Percentiles rank a stretch among this genome's conserved stretches.
Evolutionary conservation across 2,797 vertebrate genomes (phyloP).

Genomic region (Molossus alvarezi): DNA sequence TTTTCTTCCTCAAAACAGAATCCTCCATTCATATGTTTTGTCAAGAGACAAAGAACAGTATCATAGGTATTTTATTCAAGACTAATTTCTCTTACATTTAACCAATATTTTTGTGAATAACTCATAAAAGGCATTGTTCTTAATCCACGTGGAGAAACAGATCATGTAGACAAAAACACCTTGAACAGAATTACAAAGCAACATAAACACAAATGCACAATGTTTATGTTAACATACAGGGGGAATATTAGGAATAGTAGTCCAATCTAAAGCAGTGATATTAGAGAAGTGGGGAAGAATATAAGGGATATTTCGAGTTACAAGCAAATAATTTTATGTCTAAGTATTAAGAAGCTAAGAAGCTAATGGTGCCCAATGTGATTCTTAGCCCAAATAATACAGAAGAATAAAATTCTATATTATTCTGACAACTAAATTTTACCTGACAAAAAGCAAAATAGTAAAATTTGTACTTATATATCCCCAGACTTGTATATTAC

Average conservation of each 20-base stretch:
- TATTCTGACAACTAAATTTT: background rate
- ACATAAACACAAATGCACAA: background rate
- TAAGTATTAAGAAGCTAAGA: background rate
- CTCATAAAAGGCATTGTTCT: background rate
- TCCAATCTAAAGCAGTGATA: background rate
- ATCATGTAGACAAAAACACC: background rate
- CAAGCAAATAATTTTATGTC: background rate
- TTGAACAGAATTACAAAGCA: background rate
- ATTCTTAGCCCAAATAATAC: background rate
- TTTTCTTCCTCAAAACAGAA: background rate
- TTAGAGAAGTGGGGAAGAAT: background rate
- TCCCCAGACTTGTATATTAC: background rate
- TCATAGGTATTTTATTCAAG: background rate
- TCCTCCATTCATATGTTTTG: background rate
- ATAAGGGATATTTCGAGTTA: background rate
- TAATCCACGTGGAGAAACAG: background rate
- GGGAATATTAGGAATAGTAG: background rate
- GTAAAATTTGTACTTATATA: background rate
- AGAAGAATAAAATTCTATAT: background rate
- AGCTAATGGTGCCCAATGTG: background rate
- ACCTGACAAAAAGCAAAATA: background rate
- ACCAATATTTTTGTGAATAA: background rate
- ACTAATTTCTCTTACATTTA: constrained; percentile 15
- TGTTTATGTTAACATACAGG: background rate
- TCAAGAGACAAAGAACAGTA: background rate